Evolutionary conservation across 2,888 invertebrate species (phyloP).

Genomic region (Strigamia maritima): DNA sequence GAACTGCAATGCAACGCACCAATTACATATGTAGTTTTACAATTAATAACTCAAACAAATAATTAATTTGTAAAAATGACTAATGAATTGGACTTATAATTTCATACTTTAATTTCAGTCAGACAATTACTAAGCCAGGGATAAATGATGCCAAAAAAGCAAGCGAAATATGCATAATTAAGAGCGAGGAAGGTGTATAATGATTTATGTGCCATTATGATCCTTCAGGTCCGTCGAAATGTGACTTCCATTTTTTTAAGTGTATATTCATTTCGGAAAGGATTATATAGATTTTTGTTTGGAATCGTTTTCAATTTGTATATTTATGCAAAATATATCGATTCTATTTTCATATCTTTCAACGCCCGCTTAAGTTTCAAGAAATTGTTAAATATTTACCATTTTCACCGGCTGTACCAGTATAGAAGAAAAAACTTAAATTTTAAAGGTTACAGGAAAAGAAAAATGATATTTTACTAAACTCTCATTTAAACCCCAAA

Average conservation of each 20-base stretch:
- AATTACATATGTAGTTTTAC: conserved; percentile 2
- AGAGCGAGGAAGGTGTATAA: background rate
- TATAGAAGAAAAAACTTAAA: background rate
- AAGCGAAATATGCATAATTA: conserved; percentile 1
- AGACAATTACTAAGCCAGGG: background rate
- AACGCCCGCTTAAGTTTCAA: background rate
- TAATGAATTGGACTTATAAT: conserved; percentile 4
- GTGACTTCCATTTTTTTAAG: background rate
- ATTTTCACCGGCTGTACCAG: background rate
- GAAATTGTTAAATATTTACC: conserved; percentile 31
- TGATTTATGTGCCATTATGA: background rate
- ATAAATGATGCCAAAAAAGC: background rate
- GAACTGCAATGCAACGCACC: background rate
- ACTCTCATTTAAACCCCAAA: too few relatives aligned
- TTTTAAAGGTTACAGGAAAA: too few relatives aligned
- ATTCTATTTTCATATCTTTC: conserved; percentile 12
- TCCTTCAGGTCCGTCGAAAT: background rate
- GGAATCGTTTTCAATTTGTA: conserved; percentile 31
- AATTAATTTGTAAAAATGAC: background rate
- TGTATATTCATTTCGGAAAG: background rate
- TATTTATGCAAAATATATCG: conserved; percentile 27
- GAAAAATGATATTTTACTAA: too few relatives aligned
- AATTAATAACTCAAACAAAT: background rate
- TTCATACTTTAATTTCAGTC: background rate
- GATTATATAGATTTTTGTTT: conserved; percentile 11